Base-by-base conservation (phyloP, 2,113 vertebrate species). In the Cephalophus harveyi region DNA sequence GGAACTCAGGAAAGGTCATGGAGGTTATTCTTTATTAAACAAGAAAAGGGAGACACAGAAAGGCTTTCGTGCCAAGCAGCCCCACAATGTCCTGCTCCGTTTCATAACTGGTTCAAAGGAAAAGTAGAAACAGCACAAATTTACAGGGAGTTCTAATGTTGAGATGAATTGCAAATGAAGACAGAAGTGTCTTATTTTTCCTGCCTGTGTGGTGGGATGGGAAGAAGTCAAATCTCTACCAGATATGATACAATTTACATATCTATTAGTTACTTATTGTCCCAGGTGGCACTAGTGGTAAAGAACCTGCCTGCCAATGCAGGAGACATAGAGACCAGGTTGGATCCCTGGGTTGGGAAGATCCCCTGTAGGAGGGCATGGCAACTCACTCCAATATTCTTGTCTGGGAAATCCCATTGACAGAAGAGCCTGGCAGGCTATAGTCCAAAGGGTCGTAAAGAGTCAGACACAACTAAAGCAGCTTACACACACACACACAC, bases 91-190 rank as follows among this genome's bases (percentile, higher is more conserved):
- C 78, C 46, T 81, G 46, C 78, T 81, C 78, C 33, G 28, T 81
- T 81, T 87, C 93, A 83, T 57, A 89, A 90, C 30, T 79, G 33
- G 19, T 59, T 90, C 55, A 40, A 95, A 90, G 64, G 81, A 76
- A 89, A 87, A 96, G 78, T 64, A 48, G 60, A 89, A 76, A 23
- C 19, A 94, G 48, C 30, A 59, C 28, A 89, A 95, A 71, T 52
- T n/a, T 54, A 78, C n/a, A 25, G 25, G 5, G 74, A 93, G 28
- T 85, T 54, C 33, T 55, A 40, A 76, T 57, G 21, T 64, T 92
- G 67, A 46, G 46, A 28, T 95, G 84, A 96, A 76, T 19, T 74
- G 21, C 16, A 94, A 89, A 97, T 89, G 79, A 89, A 87, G 55
- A 46, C 67, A 97, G 50, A 82, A 79, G 17, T 33, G 17, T 36